These are phyloP conservation scores for Mactromeris polynyma DNA, from an alignment of 2,888 invertebrate species.

Conservation along the genomic window DNA sequence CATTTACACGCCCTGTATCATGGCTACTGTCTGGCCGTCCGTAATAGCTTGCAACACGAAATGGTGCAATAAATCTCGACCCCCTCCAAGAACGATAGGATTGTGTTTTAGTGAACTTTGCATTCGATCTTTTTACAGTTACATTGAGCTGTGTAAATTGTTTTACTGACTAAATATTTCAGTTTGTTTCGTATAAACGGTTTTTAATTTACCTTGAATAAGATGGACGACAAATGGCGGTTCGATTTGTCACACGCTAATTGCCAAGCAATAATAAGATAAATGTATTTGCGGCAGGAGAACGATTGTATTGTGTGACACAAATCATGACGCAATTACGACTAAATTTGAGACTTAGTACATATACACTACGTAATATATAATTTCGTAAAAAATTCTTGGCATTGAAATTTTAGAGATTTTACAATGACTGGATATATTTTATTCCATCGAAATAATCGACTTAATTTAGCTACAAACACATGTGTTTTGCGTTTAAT, in stretches of 20 bases:
- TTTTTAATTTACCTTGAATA: slow-evolving; percentile 42
- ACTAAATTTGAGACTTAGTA: not conserved
- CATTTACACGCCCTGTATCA: slow-evolving; percentile 55
- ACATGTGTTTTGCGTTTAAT: too few species aligned
- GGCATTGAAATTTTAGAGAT: too few species aligned
- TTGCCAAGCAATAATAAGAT: slow-evolving; percentile 9
- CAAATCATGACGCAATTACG: not conserved
- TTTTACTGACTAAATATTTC: slow-evolving; percentile 29
- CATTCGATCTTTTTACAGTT: slow-evolving; percentile 34
- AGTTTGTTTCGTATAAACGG: slow-evolving; percentile 33
- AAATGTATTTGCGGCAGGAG: not conserved
- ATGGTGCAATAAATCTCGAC: slow-evolving; percentile 47
- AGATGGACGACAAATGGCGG: slow-evolving; percentile 38
- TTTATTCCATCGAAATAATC: too few species aligned
- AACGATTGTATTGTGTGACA: not conserved
- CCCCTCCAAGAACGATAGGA: slow-evolving; percentile 36
- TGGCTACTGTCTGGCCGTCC: slow-evolving; percentile 41
- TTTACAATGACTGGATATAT: too few species aligned
- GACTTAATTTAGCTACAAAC: too few species aligned
- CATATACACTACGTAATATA: too few species aligned
- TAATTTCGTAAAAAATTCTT: too few species aligned
- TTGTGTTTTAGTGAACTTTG: slow-evolving; percentile 31
- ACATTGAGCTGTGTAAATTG: slow-evolving; percentile 43
- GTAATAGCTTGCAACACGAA: slow-evolving; percentile 54
- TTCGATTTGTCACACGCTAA: slow-evolving; percentile 39